Conservation (phyloP, 2,113 vertebrate species). For the Himantopus leucocephalus region DNA sequence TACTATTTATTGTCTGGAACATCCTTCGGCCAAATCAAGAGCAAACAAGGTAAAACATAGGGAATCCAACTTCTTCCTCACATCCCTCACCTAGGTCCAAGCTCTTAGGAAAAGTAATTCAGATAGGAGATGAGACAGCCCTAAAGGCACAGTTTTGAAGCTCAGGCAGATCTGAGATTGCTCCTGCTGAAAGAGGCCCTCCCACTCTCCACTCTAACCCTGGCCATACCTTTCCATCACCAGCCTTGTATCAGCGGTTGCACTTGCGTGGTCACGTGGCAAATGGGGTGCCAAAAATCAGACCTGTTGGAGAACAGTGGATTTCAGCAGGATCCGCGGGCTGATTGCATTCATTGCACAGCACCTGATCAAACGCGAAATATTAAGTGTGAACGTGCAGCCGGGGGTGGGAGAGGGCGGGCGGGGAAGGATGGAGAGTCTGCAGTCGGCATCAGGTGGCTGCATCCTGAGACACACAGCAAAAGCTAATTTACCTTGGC, state of each 20-base stretch:
- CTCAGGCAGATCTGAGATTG: not conserved
- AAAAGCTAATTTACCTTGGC: not conserved
- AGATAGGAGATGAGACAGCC: not conserved
- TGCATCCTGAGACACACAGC: not conserved
- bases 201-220: not conserved
- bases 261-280: accelerated
- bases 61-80: not conserved
- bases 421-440: not conserved
- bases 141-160: not conserved
- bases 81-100: too few species aligned
- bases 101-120: not conserved
- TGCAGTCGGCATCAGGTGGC: not conserved
- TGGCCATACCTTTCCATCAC: not conserved
- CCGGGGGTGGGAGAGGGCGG: not conserved
- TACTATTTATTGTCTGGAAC: not conserved
- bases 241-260: not conserved
- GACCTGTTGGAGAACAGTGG: not conserved
- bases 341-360: not conserved
- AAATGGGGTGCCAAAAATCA: not conserved
- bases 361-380: not conserved
- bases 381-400: not conserved
- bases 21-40: not conserved
- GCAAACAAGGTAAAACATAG: not conserved
- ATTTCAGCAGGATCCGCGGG: not conserved
- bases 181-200: not conserved